Evolutionary conservation across 2,113 vertebrate genomes (phyloP).

Genomic region (Diglossa brunneiventris): DNA sequence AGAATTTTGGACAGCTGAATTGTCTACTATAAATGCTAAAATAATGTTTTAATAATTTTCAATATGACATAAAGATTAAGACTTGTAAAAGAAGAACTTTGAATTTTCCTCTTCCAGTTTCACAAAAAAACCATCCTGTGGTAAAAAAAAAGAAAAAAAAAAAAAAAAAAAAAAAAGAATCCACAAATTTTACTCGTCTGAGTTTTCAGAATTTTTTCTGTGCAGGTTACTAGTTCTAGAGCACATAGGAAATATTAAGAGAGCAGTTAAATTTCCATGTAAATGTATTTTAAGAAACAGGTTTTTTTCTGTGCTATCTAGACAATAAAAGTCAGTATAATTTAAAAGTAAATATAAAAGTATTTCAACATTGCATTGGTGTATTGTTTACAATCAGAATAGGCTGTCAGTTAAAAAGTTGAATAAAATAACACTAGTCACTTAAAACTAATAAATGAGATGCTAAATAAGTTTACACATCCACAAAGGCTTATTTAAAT

Average conservation of each 20-base stretch:
- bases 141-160: no score
- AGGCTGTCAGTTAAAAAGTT: background rate
- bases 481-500: background rate
- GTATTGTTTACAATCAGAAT: background rate
- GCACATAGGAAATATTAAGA: background rate
- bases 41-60: background rate
- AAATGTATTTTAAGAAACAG: background rate
- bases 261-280: background rate
- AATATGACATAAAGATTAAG: background rate
- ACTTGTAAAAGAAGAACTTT: background rate
- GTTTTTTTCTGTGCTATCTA: background rate
- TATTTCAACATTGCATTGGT: background rate
- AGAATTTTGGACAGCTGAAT: background rate
- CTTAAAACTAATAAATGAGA: background rate
- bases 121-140: background rate
- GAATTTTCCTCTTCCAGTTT: background rate
- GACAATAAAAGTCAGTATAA: background rate
- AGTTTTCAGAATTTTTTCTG: background rate
- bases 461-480: background rate
- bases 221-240: background rate
- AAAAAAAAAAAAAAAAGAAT: background rate
- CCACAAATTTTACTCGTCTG: background rate
- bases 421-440: background rate
- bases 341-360: background rate
- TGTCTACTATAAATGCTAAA: background rate